These are phyloP conservation scores for Gouania willdenowi DNA, from an alignment of 2,797 vertebrate species.

Conservation along the genomic window DNA sequence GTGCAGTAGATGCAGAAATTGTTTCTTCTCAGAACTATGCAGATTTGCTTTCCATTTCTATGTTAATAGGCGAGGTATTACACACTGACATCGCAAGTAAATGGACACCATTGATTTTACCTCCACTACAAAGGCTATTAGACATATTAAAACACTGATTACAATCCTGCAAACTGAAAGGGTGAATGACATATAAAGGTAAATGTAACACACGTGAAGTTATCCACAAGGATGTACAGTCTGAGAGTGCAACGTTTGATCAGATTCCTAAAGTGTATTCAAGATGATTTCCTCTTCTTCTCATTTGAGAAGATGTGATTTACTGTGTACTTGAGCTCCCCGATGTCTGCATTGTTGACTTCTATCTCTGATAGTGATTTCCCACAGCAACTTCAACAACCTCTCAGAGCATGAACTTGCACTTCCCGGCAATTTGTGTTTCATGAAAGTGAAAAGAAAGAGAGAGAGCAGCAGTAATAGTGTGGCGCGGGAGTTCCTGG, in stretches of 20 bases:
- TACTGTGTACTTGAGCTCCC: slow-evolving; percentile 23
- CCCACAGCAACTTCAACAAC: slow-evolving; percentile 28
- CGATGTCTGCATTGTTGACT: slow-evolving; percentile 20
- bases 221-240: too few relatives aligned
- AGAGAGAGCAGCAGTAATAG: slow-evolving; percentile 35
- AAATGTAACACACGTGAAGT: too few relatives aligned
- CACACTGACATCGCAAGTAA: too few relatives aligned
- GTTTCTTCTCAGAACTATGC: slow-evolving; percentile 2
- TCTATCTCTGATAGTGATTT: slow-evolving; percentile 43
- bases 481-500: slow-evolving; percentile 36
- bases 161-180: too few relatives aligned
- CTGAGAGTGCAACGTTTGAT: too few relatives aligned
- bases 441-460: slow-evolving; percentile 31
- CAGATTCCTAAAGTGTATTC: slow-evolving; percentile 14
- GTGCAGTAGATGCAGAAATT: slow-evolving; percentile 6
- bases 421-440: slow-evolving; percentile 38
- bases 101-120: too few relatives aligned
- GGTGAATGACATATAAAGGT: too few relatives aligned
- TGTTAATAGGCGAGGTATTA: not conserved
- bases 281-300: slow-evolving; percentile 1
- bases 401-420: slow-evolving; percentile 36
- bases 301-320: slow-evolving; percentile 24
- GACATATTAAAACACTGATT: too few relatives aligned
- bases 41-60: slow-evolving; percentile 3
- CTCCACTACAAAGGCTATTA: too few relatives aligned